Base-by-base conservation (phyloP, 37 sponge, comb jelly and placozoan genomes). In the Chondrilla cf. caribensis region DNA sequence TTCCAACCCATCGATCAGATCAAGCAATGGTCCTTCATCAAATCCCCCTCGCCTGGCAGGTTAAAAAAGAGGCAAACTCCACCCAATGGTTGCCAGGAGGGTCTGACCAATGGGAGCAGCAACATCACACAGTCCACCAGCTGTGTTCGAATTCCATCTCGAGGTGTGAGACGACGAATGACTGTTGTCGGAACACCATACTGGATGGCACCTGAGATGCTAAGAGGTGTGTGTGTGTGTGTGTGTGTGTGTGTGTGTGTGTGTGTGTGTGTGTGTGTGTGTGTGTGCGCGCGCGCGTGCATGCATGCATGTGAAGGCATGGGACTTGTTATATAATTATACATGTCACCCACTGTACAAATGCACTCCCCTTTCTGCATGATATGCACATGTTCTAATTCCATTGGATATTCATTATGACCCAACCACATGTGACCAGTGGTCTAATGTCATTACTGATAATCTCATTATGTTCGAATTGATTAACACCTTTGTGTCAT, bases 131-230 rank as follows among this genome's bases (percentile, higher is more conserved):
- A 54, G 57, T 77, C 54, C 54, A 4, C 54, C 6, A 77, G 36
- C 24, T 47, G 26, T 2, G 8, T 37, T 32, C 59, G 38, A 58
- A 24, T 57, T 32, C 42, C 42, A 28, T 70, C 71, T 70, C 31
- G 59, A 9, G 80, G 80, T 1, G 31, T 79, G 6, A 79, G 47
- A 58, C 29, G 80, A 21, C 90, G 91, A 54, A 95, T 92, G 96
- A 95, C 96, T 26, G 86, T 92, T 21, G 96, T 95, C 2, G 96
- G 96, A 0, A 80, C 93, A 22, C 88, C 93, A 19, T 89, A 87
- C 86, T 95, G 96, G 96, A 95, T 95, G 96, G 96, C 96, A 3
- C 96, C 96, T 62, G 96, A 95, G 67, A 95, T 95, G 96, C 70
- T 95, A 78, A 82, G 81, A 55, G 96, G 96, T 65, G 83, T 86